Conservation (phyloP, 1,140 invertebrate species). For the Chironomus striatipennis region DNA sequence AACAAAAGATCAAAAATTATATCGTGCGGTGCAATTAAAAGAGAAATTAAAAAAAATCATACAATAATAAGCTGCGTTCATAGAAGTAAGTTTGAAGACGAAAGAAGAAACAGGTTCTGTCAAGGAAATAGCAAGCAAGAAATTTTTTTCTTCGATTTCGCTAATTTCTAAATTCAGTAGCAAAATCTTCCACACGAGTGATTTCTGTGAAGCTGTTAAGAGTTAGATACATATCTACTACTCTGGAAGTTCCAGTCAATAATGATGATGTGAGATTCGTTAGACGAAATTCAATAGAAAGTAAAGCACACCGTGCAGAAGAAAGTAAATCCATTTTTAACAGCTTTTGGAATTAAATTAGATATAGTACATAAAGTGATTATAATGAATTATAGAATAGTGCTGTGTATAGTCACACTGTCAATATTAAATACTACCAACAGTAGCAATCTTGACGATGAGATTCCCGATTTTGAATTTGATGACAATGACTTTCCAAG, state of each 20-base stretch:
- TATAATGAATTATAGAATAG: background rate
- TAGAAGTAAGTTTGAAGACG: background rate
- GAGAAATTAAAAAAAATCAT: background rate
- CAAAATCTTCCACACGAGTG: conserved; percentile 4
- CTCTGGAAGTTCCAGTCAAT: background rate
- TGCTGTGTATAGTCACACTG: background rate
- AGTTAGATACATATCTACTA: background rate
- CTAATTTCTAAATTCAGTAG: background rate
- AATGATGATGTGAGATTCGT: background rate
- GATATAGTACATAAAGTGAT: background rate
- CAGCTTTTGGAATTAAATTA: background rate
- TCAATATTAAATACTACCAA: background rate
- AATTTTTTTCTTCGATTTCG: background rate
- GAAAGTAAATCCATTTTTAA: background rate
- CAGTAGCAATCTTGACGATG: background rate
- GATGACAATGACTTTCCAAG: background rate
- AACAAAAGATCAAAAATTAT: background rate
- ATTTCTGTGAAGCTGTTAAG: background rate
- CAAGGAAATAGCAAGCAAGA: background rate
- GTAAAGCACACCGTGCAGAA: background rate
- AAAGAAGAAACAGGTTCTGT: conserved; percentile 3
- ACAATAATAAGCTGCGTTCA: background rate
- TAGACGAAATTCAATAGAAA: background rate
- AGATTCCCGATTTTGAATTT: conserved; percentile 26
- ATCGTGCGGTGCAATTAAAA: conserved; percentile 1